Percentiles rank a stretch among this genome's conserved stretches.
These are phyloP conservation scores for Nephila pilipes DNA, from an alignment of 1,140 invertebrate species.

Conservation along the genomic window DNA sequence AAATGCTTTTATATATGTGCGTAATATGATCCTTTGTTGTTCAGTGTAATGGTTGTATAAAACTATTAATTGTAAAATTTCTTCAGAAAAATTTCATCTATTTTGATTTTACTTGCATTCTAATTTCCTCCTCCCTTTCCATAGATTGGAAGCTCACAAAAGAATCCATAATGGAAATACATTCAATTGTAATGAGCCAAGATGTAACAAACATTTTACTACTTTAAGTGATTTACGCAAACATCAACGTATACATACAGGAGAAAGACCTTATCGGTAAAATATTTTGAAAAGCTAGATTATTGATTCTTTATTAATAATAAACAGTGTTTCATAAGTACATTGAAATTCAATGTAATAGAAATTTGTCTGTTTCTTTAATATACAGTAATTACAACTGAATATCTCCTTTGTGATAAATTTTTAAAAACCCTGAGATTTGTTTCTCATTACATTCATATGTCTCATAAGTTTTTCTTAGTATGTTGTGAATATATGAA, in stretches of 20 bases:
- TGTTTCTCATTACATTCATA: no score
- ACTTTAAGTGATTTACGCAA: conserved; percentile 96
- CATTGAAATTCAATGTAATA: no score
- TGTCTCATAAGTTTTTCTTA: no score
- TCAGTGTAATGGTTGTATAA: no score
- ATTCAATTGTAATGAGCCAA: conserved; percentile 93
- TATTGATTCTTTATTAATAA: neutral
- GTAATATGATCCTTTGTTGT: no score
- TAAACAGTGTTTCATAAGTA: no score
- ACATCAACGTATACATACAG: conserved; percentile 94
- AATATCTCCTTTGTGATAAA: no score
- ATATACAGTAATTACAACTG: no score
- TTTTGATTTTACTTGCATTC: neutral
- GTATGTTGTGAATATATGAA: no score
- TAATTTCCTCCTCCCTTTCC: neutral
- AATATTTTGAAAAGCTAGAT: conserved; percentile 79
- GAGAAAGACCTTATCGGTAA: conserved; percentile 95
- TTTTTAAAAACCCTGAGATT: no score
- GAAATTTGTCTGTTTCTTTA: no score
- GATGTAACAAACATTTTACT: conserved; percentile 95
- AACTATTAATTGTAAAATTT: neutral
- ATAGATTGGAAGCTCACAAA: conserved; percentile 69
- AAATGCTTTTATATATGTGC: no score
- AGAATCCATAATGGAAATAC: conserved; percentile 95
- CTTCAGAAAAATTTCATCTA: neutral